Base-by-base conservation (phyloP, 35 echinoderm and acorn worm genomes). In the Diadema setosum region DNA sequence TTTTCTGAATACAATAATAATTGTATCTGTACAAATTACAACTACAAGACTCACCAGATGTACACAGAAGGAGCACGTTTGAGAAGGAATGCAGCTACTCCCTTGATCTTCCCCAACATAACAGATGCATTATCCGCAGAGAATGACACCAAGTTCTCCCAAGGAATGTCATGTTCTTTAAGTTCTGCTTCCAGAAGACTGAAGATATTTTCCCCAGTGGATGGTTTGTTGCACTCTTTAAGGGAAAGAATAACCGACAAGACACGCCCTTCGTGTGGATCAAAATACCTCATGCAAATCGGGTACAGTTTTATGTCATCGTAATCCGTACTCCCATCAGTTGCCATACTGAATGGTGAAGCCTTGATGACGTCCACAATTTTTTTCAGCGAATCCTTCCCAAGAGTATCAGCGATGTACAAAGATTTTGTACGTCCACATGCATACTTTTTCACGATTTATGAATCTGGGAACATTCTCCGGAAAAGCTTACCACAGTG, bases 171-270 rank as follows among this genome's bases (percentile, higher is more conserved):
- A 29, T 25, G 46, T 45, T 82, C 20, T 12, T 61, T 32, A 12
- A 91, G 52, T 91, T 91, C 88, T 45, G 43, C 32, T 31, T 85
- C 26, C 11, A 91, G 80, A 65, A 91, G 82, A 14, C 55, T 85
- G 55, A 85, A 85, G 20, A 91, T 91, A 42, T 91, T 91, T 85
- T 91, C 88, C 12, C 88, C 81, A n/a, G 88, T 91, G 9, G 88
- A 91, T 9, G 82, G 58, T 42, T 84, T 84, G 36, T 65, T 23
- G 49, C 88, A 91, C 46, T 91, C 60, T 14, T 34, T 37, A 11
- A 91, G 61, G 33, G 87, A 89, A 4, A 91, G 82, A 49, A 85
- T 39, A 21, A 91, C 87, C 12, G 52, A 89, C 46, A 82, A 44
- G 74, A 64, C 48, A 44, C 46, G 37, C 29, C 88, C 88, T 45